Evolutionary conservation across 2,797 vertebrate genomes (phyloP), one percentile per base, ranked within the genome.

Genomic region (Rhinophrynus dorsalis): DNA sequence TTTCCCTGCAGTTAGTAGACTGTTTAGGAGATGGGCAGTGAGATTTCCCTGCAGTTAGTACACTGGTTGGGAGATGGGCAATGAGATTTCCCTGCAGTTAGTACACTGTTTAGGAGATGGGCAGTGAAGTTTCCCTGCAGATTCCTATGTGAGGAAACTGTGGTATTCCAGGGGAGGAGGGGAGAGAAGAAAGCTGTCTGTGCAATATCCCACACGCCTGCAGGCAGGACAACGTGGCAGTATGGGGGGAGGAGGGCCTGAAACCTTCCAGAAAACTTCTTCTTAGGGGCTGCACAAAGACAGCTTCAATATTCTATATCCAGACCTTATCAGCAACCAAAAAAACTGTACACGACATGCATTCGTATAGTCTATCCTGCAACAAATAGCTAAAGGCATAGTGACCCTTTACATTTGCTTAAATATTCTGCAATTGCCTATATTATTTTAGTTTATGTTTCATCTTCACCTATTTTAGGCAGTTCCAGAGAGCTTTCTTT

Each of bases 191-290:
- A 27, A 26, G 2, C 20, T 5, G 8, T 12, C 45, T 48, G 11
- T 5, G 52, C 17, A 6, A 35, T 5, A 40, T 59, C 38, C 59
- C 74, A 74, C 77, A 63, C 15, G 67, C 50, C 15, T 2, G 57
- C 12, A 56, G 58, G 58, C 51, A 62, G 71, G 79, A 62, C 79
- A 1, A 80, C 84, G 84, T 85, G 82, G 84, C 84, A 83, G 63
- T 68, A 6, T 42, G 59, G 75, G 79, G 76, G 78, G 77, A 55
- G n/a, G 76, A 82, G 71, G 54, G 12, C 8, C 21, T 1, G 23
- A 52, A 0, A 10, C 17, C 56, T 24, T 27, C 30, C 29, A 47
- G 15, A 37, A 55, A 15, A 26, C 2, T 3, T 20, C 5, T 1
- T n/a, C 18, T 8, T 12, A 51, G 23, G 15, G n/a, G 17, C 40